phyloP scores from a whole-genome alignment of 2,797 vertebrate species.

The Enteromius treurensis region DNA sequence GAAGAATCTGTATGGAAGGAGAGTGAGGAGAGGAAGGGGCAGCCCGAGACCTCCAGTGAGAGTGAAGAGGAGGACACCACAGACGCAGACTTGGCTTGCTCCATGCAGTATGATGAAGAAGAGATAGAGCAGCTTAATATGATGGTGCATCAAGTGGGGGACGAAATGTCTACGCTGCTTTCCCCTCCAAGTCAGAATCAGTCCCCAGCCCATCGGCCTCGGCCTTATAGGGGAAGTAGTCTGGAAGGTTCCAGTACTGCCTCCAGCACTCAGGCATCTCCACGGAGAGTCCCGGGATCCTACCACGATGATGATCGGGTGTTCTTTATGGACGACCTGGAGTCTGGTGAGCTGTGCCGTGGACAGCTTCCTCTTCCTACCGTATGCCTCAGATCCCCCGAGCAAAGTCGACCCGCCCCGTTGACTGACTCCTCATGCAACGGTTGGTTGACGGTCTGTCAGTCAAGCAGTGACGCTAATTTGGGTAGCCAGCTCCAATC shows the following conservation, averaged over 20 bases:
- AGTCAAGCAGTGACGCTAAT: conserved; percentile 70
- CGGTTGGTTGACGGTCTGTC: conserved; percentile 67
- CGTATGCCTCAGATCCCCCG: conserved; percentile 55
- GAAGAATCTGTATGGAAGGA: conserved; percentile 53
- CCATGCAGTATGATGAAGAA: conserved; percentile 97
- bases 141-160: conserved; percentile 93
- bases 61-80: conserved; percentile 70
- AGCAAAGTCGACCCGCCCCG: conserved; percentile 59
- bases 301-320: conserved; percentile 86
- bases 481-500: conserved; percentile 68
- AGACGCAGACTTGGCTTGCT: conserved; percentile 92
- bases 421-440: conserved; percentile 68
- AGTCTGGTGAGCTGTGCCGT: conserved; percentile 65
- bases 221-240: conserved; percentile 1
- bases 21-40: conserved; percentile 61
- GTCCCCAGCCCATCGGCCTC: conserved; percentile 82
- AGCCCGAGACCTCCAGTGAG: conserved; percentile 4
- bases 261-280: conserved; percentile 82
- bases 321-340: conserved; percentile 96
- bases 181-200: conserved; percentile 91
- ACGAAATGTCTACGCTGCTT: conserved; percentile 94
- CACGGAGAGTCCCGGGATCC: conserved; percentile 69
- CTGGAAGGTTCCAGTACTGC: conserved; percentile 70
- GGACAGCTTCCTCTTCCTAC: conserved; percentile 50
- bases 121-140: conserved; percentile 94